Evolutionary conservation across 2,113 vertebrate genomes (phyloP).

Genomic region (Acinonyx jubatus): DNA sequence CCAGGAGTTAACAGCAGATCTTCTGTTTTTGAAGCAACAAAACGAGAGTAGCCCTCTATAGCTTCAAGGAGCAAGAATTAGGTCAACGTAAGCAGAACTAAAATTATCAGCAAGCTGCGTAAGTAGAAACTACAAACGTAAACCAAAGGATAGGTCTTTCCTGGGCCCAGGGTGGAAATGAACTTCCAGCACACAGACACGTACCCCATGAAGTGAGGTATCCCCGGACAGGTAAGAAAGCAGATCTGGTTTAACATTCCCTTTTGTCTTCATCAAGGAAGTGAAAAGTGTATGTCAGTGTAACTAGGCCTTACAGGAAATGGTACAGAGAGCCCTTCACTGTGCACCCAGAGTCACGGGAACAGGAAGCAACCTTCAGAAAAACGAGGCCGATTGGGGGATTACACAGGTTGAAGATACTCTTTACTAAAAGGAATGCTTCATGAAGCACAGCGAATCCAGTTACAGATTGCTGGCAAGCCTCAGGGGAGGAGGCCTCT

Average conservation of each 20-base stretch:
- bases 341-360: not conserved
- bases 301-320: not conserved
- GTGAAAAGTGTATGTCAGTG: not conserved
- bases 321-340: not conserved
- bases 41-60: not conserved
- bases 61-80: not conserved
- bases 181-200: not conserved
- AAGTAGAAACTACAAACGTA: not conserved
- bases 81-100: not conserved
- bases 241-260: not conserved
- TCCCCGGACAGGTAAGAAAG: not conserved
- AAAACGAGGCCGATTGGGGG: not conserved
- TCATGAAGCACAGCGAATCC: not conserved
- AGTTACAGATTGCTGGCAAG: not conserved
- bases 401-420: not conserved
- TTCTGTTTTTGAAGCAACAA: not conserved
- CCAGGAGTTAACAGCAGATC: not conserved
- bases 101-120: not conserved
- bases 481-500: not conserved
- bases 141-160: not conserved
- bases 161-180: not conserved
- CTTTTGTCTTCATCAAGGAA: not conserved
- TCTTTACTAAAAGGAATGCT: not conserved
- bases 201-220: not conserved
- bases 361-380: not conserved